A percentile compares a stretch with the other conserved stretches of the same genome.
These are phyloP conservation scores for Drosophila seguyi DNA, from an alignment of 1,140 invertebrate genomes.

Conservation along the genomic window DNA sequence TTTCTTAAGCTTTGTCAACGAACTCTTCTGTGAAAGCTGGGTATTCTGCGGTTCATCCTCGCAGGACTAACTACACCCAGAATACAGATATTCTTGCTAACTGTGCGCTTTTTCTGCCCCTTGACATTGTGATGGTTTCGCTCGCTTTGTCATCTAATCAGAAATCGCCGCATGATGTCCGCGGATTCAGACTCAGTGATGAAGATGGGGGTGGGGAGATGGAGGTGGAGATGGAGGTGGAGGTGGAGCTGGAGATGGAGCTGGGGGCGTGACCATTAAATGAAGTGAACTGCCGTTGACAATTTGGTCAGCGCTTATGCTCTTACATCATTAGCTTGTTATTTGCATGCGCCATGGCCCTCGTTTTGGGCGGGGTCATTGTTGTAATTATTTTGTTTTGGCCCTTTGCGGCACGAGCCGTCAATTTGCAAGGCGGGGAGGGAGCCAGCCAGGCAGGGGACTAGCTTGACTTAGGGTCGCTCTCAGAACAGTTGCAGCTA, in stretches of 20 bases:
- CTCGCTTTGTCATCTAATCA: slow-evolving; percentile 80
- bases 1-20: not conserved
- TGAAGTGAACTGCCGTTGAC: slow-evolving; percentile 67
- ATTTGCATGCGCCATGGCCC: slow-evolving; percentile 64
- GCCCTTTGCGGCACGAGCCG: slow-evolving; percentile 74
- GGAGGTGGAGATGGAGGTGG: not conserved
- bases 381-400: slow-evolving; percentile 57
- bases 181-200: slow-evolving; percentile 17
- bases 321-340: slow-evolving; percentile 83
- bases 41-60: not conserved
- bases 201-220: not conserved
- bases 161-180: slow-evolving; percentile 79
- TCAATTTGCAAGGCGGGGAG: slow-evolving; percentile 44
- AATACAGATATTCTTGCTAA: slow-evolving; percentile 2
- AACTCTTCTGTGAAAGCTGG: not conserved
- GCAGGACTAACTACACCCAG: not conserved
- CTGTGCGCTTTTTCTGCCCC: slow-evolving; percentile 12
- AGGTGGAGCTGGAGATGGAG: not conserved
- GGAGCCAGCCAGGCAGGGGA: not conserved
- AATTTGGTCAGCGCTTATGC: slow-evolving; percentile 80
- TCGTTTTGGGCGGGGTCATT: slow-evolving; percentile 6
- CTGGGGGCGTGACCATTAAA: slow-evolving; percentile 45
- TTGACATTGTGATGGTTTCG: slow-evolving; percentile 34
- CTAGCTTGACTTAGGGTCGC: slow-evolving; percentile 31
- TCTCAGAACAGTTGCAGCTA: slow-evolving; percentile 75